Evolutionary conservation across 2,888 invertebrate genomes (phyloP).

Genomic region (Lumbricus terrestris): DNA sequence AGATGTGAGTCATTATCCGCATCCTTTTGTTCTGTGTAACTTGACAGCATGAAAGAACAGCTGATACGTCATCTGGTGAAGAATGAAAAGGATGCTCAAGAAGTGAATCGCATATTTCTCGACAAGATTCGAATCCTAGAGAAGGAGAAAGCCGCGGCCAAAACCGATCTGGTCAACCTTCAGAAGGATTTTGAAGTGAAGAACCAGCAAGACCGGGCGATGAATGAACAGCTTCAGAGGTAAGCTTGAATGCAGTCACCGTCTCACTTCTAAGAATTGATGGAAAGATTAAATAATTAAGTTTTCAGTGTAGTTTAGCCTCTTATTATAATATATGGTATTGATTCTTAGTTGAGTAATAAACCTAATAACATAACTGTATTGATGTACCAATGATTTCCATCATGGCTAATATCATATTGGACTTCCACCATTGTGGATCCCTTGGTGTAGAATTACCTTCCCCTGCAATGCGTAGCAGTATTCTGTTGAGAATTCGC

Average conservation of each 20-base stretch:
- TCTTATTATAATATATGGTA: neutral
- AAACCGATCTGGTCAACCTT: slow-evolving; percentile 48
- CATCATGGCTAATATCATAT: too few species aligned
- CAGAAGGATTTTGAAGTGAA: slow-evolving; percentile 50
- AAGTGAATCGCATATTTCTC: slow-evolving; percentile 55
- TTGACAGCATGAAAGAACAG: slow-evolving; percentile 57
- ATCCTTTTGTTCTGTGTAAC: neutral
- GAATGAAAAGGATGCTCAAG: slow-evolving; percentile 53
- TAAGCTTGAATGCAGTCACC: slow-evolving; percentile 33
- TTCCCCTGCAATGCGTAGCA: too few species aligned
- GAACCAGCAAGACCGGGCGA: slow-evolving; percentile 47
- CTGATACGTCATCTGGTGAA: slow-evolving; percentile 57
- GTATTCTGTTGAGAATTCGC: too few species aligned
- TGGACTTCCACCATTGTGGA: too few species aligned
- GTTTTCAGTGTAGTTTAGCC: neutral
- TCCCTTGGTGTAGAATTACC: too few species aligned
- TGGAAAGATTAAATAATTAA: neutral
- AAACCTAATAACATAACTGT: neutral
- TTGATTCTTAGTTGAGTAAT: neutral
- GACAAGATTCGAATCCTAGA: slow-evolving; percentile 53
- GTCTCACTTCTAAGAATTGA: neutral
- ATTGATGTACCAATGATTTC: neutral
- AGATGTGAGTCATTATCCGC: neutral
- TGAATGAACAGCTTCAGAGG: slow-evolving; percentile 51
- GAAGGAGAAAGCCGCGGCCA: slow-evolving; percentile 51